Base-by-base conservation (phyloP, 2,888 invertebrate genomes). In the Geophilus truncorum region DNA sequence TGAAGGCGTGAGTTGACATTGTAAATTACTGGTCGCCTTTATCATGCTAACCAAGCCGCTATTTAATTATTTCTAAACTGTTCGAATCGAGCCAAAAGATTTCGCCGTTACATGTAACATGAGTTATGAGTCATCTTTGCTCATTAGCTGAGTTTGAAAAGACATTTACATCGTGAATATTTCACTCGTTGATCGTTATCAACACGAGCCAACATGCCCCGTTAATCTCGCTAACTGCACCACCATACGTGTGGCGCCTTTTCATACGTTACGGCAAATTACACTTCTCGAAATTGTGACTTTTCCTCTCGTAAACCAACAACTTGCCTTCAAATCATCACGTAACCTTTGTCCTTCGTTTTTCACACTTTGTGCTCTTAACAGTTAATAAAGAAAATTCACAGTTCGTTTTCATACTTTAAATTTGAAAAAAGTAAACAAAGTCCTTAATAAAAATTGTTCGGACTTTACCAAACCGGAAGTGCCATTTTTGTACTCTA, bases 21-120 rank as follows among this genome's bases (percentile, higher is more conserved):
- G 78, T 45, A 78, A 78, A 78, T 78, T 78, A 78, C 78, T 78
- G 34, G 40, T 78, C 78, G 45, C 40, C 78, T 78, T 78, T 78
- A 78, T 78, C 78, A 45, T 45, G 40, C 36, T 78, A 45, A 45
- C 78, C 78, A 78, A 78, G 34, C 40, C 78, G 36, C 45, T 45
- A 45, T 28, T 45, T 78, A 78, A 78, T 78, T 78, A 78, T 78
- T 36, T 40, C 40, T 78, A 78, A 78, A 40, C 40, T 34, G 36
- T 36, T 78, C 40, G 45, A 40, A 70, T 70, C 70, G 70, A 70
- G 70, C 28, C 45, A 77, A 78, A 78, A 78, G 78, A 78, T 78
- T 45, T 78, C 10, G 45, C 6, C 36, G 34, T 51, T 70, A 12
- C 25, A 25, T 70, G 28, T 70, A 51, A 23, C 70, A 70, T 70